Percentiles rank a stretch among this genome's conserved stretches.
Conservation (phyloP, 2,113 vertebrate genomes). For the Pycnonotus jocosus region DNA sequence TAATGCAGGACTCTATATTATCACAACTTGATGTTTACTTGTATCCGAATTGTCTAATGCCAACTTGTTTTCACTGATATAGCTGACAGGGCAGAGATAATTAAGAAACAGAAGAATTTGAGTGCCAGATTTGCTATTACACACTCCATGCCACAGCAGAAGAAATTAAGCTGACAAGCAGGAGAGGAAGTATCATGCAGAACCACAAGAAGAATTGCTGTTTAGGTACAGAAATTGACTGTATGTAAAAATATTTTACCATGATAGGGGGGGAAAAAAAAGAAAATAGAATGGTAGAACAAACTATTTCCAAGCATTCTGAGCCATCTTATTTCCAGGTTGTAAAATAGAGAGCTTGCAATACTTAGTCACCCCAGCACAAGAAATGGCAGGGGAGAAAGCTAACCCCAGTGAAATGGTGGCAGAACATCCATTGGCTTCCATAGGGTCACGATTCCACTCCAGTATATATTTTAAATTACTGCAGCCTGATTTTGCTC, state of each 20-base stretch:
- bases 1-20: slow-evolving; percentile 14
- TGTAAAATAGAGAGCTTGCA: not conserved
- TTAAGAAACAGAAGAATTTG: slow-evolving; percentile 45
- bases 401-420: not conserved
- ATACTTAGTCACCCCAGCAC: not conserved
- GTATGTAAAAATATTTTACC: not conserved
- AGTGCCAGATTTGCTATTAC: slow-evolving; percentile 13
- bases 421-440: not conserved
- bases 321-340: not conserved
- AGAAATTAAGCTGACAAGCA: slow-evolving; percentile 39
- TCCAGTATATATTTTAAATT: not conserved
- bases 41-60: slow-evolving; percentile 33
- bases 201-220: not conserved
- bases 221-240: slow-evolving; percentile 8
- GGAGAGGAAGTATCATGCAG: not conserved
- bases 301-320: not conserved
- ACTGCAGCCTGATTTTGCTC: not conserved
- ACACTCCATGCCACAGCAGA: not conserved
- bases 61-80: slow-evolving; percentile 29
- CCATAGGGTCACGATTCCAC: not conserved
- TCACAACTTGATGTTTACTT: slow-evolving; percentile 37
- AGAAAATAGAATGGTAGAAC: not conserved
- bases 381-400: not conserved
- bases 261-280: not conserved
- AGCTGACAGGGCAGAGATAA: slow-evolving; percentile 51